phyloP scores from a whole-genome alignment of 2,797 vertebrate species.

The Fringilla coelebs region DNA sequence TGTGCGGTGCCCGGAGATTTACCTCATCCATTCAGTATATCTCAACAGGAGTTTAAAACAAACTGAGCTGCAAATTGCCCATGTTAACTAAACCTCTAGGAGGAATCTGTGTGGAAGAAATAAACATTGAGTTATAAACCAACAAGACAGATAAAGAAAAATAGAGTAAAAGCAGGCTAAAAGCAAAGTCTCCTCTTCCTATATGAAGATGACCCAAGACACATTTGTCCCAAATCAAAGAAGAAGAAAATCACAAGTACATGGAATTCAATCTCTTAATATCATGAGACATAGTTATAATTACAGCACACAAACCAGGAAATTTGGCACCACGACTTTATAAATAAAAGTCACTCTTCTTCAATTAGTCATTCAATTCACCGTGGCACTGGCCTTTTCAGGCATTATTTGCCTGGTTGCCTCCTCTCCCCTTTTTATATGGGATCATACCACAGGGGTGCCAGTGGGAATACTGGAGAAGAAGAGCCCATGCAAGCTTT shows the following conservation, averaged over 20 bases:
- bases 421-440: background rate
- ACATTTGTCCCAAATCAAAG: background rate
- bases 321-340: background rate
- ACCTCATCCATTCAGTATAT: background rate
- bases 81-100: background rate
- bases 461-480: background rate
- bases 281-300: background rate
- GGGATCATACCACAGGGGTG: accelerated
- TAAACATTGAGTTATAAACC: background rate
- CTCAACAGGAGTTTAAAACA: slow-evolving; percentile 34
- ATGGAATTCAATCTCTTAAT: background rate
- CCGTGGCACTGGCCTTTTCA: background rate
- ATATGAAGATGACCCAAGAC: background rate
- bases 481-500: background rate
- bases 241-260: background rate
- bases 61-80: background rate
- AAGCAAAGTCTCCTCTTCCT: background rate
- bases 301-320: background rate
- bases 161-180: background rate
- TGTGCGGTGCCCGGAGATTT: slow-evolving; percentile 34
- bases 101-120: background rate
- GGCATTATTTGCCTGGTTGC: background rate
- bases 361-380: background rate
- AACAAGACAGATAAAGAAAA: background rate
- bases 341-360: background rate